Evolutionary conservation across 2,888 invertebrate genomes (phyloP).

Genomic region (Drosophila phalerata): DNA sequence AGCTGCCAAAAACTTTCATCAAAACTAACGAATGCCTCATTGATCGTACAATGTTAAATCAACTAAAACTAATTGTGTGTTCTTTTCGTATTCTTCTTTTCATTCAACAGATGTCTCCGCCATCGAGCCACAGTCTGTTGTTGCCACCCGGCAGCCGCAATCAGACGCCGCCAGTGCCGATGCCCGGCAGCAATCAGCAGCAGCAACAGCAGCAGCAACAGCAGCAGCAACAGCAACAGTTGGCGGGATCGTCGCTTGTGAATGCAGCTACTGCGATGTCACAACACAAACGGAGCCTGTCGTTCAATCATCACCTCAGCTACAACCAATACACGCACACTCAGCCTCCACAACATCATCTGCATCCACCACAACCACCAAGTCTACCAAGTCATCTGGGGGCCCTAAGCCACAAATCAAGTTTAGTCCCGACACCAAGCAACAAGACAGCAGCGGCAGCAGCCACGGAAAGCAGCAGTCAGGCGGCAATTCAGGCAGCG

Average conservation of each 20-base stretch:
- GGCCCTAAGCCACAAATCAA: slow-evolving; percentile 85
- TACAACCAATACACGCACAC: slow-evolving; percentile 88
- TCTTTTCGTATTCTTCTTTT: neutral
- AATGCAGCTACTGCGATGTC: slow-evolving; percentile 83
- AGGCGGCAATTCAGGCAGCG: slow-evolving; percentile 77
- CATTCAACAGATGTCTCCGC: slow-evolving; percentile 88
- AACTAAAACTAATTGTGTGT: slow-evolving; percentile 23
- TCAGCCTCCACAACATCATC: slow-evolving; percentile 87
- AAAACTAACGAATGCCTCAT: slow-evolving; percentile 50
- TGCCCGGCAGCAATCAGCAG: slow-evolving; percentile 42
- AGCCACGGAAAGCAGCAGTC: slow-evolving; percentile 86
- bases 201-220: slow-evolving; percentile 60
- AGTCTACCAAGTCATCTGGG: slow-evolving; percentile 88
- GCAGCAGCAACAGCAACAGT: slow-evolving; percentile 53
- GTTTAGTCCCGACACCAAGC: slow-evolving; percentile 86
- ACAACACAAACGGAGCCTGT: slow-evolving; percentile 90
- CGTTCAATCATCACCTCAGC: slow-evolving; percentile 90
- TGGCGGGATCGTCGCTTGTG: slow-evolving; percentile 41
- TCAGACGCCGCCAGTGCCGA: slow-evolving; percentile 45
- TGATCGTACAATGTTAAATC: slow-evolving; percentile 8
- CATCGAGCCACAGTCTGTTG: slow-evolving; percentile 83
- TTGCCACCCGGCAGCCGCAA: slow-evolving; percentile 77
- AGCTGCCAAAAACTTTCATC: slow-evolving; percentile 57
- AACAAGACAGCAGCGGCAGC: slow-evolving; percentile 86
- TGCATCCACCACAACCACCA: slow-evolving; percentile 86